A percentile compares a stretch with the other conserved stretches of the same genome.
Conservation (phyloP, 2,113 vertebrate species). For the Cephalopterus ornatus region DNA sequence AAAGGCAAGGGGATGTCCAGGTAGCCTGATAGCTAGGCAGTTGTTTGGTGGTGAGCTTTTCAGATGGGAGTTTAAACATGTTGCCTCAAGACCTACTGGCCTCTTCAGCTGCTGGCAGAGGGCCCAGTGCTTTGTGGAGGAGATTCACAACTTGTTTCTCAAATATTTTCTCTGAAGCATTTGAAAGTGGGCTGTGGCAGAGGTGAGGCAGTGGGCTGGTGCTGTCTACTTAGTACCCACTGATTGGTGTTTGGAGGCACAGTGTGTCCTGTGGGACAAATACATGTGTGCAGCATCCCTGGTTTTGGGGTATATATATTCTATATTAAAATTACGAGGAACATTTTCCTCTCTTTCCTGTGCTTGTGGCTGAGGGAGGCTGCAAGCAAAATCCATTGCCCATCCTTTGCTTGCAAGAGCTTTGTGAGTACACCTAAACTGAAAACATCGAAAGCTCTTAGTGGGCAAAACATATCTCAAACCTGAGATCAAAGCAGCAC, state of each 20-base stretch:
- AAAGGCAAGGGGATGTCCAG: neutral
- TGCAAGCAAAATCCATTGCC: neutral
- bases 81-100: neutral
- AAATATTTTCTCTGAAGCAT: neutral
- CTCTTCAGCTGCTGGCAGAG: neutral
- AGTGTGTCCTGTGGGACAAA: accelerated
- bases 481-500: neutral
- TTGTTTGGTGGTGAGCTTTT: neutral
- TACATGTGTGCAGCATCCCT: neutral
- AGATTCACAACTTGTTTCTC: neutral
- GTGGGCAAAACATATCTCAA: neutral
- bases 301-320: neutral
- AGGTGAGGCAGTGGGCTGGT: neutral
- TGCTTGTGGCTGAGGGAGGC: neutral
- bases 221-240: neutral
- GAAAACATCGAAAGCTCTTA: neutral
- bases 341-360: neutral
- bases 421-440: neutral
- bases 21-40: neutral
- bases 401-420: neutral
- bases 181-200: neutral
- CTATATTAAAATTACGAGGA: neutral
- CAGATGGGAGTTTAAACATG: neutral
- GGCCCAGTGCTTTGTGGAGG: neutral
- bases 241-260: neutral